Evolutionary conservation across 1,140 invertebrate genomes (phyloP), one percentile per base, ranked within the genome.

Genomic region (Asobara japonica): DNA sequence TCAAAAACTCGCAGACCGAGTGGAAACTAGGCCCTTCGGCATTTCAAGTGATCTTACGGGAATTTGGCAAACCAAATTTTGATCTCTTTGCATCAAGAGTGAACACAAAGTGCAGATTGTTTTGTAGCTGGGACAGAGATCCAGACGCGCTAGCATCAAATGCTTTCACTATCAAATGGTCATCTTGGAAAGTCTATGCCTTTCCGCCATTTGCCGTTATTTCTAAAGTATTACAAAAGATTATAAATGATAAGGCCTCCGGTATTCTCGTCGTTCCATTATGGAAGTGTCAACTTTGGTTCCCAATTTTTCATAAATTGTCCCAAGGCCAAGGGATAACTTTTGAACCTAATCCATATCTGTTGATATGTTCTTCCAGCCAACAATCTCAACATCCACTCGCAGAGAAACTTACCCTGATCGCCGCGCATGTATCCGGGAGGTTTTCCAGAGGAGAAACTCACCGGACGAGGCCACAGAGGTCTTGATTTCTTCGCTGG

Each of bases 191-290:
- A 10, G 31, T 48, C 64, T 71, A 71, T 38, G 60, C 69, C 7
- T 69, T 69, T 33, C 66, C 80, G 6, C 76, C 66, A 18, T 60
- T 69, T 61, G 48, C 29, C 2, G 20, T 66, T 1, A 65, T 66
- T 10, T 41, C 60, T 0, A 45, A 65, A 13, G 25, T 61, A 4
- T 22, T 45, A 13, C 36, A 41, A 13, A 41, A 41, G n/a, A 41
- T 41, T 4, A n/a, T 41, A 13, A 41, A 41, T 41, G 36, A 41
- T 41, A 11, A 41, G 36, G 36, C 36, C n/a, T 41, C 36, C n/a
- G 36, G 3, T 41, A 41, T 11, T 4, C 36, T 41, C 11, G 36
- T 11, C n/a, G 36, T 41, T n/a, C 36, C 36, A 6, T 11, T 41
- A 13, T 41, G 36, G 36, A 41, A 11, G 36, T 13, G 36, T 41